A percentile compares a stretch with the other conserved stretches of the same genome.
These are phyloP conservation scores for Physocephala rufipes DNA, from an alignment of 2,888 invertebrate species.

Conservation along the genomic window DNA sequence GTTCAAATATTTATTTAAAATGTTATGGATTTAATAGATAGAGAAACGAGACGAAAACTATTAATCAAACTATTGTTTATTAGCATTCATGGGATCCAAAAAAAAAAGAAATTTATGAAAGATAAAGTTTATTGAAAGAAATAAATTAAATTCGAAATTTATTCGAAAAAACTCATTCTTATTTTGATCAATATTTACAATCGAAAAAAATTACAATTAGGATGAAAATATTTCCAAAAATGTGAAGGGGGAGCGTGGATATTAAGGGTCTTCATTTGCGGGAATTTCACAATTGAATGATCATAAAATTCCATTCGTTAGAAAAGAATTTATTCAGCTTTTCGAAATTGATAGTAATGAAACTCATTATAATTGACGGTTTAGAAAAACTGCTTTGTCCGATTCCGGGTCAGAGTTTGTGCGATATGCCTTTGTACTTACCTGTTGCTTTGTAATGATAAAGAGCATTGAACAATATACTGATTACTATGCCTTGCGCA, in stretches of 20 bases:
- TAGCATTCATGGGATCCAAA: no score
- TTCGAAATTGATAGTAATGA: background rate
- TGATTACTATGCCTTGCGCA: constrained; percentile 15
- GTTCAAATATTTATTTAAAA: background rate
- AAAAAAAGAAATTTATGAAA: no score
- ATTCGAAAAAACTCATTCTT: background rate
- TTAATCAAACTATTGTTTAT: no score
- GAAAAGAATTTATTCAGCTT: no score
- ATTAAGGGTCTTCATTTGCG: no score
- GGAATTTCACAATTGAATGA: no score
- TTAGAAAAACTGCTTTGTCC: constrained; percentile 31
- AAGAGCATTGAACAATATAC: constrained; percentile 12
- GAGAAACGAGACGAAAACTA: background rate
- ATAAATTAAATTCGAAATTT: no score
- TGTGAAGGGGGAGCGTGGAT: no score
- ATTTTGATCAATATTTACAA: background rate
- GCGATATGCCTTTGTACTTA: no score
- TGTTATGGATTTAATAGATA: no score
- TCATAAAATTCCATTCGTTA: no score
- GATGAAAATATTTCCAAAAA: background rate
- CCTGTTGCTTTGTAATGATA: background rate
- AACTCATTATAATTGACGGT: background rate
- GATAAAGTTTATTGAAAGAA: background rate
- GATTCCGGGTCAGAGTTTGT: no score
- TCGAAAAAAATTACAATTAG: background rate